Conservation (phyloP, 2,888 invertebrate species). For the Apantesis nais region DNA sequence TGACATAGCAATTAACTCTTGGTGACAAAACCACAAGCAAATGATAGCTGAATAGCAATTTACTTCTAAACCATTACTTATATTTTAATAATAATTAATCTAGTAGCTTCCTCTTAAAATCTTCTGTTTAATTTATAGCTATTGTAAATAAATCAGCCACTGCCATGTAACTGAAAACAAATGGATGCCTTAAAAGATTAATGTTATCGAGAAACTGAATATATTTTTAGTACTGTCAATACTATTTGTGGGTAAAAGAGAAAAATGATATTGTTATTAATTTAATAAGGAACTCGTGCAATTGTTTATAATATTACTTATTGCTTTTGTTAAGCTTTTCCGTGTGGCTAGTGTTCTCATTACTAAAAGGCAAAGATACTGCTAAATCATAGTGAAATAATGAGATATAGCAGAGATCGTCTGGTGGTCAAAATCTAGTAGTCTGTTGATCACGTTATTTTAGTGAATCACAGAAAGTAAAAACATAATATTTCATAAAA, state of each 20-base stretch:
- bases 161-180: conserved; percentile 53
- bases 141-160: conserved; percentile 57
- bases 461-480: no score
- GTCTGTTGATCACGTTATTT: no score
- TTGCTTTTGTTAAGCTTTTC: neutral
- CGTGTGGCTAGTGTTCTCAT: neutral
- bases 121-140: conserved; percentile 60
- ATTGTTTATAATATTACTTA: neutral
- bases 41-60: neutral
- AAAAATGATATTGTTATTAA: neutral
- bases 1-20: no score
- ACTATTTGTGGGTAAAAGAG: conserved; percentile 18
- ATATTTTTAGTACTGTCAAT: conserved; percentile 24
- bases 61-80: conserved; percentile 20
- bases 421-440: no score
- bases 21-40: no score
- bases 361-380: neutral
- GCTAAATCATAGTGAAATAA: neutral
- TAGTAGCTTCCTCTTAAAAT: conserved; percentile 49
- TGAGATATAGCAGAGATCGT: neutral
- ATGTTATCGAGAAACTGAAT: conserved; percentile 33
- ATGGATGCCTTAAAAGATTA: conserved; percentile 46
- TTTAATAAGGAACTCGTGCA: neutral
- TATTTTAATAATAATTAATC: conserved; percentile 52
- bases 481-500: no score